Evolutionary conservation across 2,113 vertebrate species (phyloP).

Genomic region (Peromyscus polionotus): DNA sequence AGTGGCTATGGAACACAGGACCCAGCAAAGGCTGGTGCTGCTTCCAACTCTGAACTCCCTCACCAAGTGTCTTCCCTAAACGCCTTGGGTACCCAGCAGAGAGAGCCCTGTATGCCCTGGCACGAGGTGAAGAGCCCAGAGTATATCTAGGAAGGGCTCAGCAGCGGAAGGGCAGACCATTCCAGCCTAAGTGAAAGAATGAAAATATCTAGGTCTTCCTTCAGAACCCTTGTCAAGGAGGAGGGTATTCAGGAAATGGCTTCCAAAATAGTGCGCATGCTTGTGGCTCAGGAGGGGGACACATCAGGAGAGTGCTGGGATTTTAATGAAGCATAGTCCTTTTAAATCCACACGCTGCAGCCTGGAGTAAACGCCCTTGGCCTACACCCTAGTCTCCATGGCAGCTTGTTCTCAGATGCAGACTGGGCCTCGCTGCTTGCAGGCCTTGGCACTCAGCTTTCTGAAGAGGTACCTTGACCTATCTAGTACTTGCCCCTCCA

Average conservation of each 20-base stretch:
- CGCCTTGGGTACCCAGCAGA: not conserved
- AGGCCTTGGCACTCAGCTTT: no score
- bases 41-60: not conserved
- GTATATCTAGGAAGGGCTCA: not conserved
- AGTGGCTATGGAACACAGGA: not conserved
- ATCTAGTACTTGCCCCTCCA: not conserved
- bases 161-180: not conserved
- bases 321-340: not conserved
- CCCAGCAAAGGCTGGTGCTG: not conserved
- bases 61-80: not conserved
- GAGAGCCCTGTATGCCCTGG: not conserved
- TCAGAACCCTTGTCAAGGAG: not conserved
- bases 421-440: not conserved
- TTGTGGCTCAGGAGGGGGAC: not conserved
- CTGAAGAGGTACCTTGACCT: not conserved
- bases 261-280: not conserved
- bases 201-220: not conserved
- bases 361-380: not conserved
- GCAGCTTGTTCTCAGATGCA: not conserved
- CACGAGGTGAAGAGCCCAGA: fast-evolving
- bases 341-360: not conserved
- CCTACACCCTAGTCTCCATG: not conserved
- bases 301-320: not conserved
- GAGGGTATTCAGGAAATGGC: not conserved
- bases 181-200: not conserved